phyloP scores from a whole-genome alignment of 2,113 vertebrate genomes.

The Andinoacara biseriatus region DNA sequence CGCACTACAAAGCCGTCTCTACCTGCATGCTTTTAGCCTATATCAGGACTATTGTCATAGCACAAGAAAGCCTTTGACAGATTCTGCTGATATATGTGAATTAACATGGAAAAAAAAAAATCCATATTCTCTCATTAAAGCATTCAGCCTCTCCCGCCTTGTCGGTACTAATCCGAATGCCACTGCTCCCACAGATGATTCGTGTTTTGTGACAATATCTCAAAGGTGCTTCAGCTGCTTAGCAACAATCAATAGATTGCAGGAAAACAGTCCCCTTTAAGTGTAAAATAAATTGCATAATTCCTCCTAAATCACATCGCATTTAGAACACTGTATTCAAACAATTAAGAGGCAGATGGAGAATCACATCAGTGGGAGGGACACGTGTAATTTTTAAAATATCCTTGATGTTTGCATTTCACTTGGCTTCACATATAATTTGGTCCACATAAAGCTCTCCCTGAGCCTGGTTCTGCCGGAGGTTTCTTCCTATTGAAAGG shows the following conservation, averaged over 20 bases:
- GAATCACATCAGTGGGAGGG: not conserved
- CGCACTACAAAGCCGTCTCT: conserved; percentile 8
- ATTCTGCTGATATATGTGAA: conserved; percentile 60
- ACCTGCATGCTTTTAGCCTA: conserved; percentile 31
- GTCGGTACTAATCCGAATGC: conserved; percentile 61
- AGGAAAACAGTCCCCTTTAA: no score
- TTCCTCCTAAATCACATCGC: conserved; percentile 20
- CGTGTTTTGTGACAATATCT: conserved; percentile 13
- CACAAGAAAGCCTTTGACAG: conserved; percentile 51
- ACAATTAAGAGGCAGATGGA: not conserved
- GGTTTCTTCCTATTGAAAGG: no score
- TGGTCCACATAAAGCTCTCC: not conserved
- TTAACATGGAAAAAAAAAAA: conserved; percentile 64
- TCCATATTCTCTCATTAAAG: conserved; percentile 72
- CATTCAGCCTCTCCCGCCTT: conserved; percentile 32
- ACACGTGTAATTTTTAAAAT: not conserved
- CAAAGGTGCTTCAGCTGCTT: conserved; percentile 24
- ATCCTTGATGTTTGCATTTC: not conserved
- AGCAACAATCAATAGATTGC: not conserved
- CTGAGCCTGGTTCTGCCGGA: no score
- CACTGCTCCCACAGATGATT: conserved; percentile 31
- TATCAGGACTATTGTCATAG: conserved; percentile 26
- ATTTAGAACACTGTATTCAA: conserved; percentile 29
- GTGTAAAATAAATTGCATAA: not conserved
- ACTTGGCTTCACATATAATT: accelerated